Base-by-base conservation (phyloP, 2,113 vertebrate species). In the Vulpes vulpes region DNA sequence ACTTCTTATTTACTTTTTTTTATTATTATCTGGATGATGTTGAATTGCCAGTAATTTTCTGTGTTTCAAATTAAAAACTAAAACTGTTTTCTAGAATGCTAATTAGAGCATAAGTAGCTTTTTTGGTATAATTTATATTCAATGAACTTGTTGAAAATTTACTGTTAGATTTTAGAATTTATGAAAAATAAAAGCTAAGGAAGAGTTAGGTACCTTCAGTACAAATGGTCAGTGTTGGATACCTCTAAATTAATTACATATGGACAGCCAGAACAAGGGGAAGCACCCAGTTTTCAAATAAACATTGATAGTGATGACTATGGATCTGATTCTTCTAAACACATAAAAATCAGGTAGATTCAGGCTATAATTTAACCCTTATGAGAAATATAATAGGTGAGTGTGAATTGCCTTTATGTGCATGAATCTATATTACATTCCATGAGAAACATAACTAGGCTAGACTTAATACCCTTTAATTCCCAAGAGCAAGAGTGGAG, bases 71-170 rank as follows among this genome's bases (percentile, higher is more conserved):
- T 25, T 59, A 89, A 89, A 71, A 82, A 49, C 32, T 71, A 25
- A 74, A 89, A 96, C 60, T 86, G 3, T 86, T 74, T 86, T 94
- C 27, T 53, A 95, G 64, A 74, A 84, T 85, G 25, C 7, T 69
- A 89, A 16, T 8, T 86, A 65, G 25, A 25, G 12, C n/a, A 86
- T 16, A 65, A 74, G 11, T 38, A 73, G 8, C 5, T 81, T 43
- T 11, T 43, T 3, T 27, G 0, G 2, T 80, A 25, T 55, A 91
- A 55, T 62, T 94, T 87, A 32, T 32, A 73, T 22, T 60, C 9
- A 91, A 9, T n/a, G 23, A 91, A 55, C 27, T 53, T 11, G 8
- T 30, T 60, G 20, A 76, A 95, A 83, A 71, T 53, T 55, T 59
- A 76, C 23, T 49, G 38, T 82, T 38, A 89, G 30, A 49, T 87